Conservation (phyloP, 92 coral and sea anemone genomes). For the Heliopora coerulea region DNA sequence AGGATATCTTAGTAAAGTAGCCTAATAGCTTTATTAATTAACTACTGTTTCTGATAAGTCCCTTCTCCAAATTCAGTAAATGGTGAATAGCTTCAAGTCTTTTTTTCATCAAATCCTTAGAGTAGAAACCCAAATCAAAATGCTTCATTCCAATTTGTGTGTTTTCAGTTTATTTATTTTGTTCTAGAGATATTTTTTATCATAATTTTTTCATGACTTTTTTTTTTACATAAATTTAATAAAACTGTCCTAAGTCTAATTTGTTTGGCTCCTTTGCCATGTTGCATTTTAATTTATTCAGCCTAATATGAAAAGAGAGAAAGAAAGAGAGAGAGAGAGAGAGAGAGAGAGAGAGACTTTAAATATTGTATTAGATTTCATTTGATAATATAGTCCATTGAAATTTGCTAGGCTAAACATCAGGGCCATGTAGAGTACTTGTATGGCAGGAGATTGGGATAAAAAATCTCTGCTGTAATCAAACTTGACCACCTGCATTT, state of each 20-base stretch:
- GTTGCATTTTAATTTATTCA: not conserved
- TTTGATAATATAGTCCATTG: not conserved
- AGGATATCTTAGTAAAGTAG: too few relatives aligned
- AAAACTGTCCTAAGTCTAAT: conserved; percentile 5
- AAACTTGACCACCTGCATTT: conserved; percentile 14
- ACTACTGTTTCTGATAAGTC: not conserved
- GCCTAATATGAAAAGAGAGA: not conserved
- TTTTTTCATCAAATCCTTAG: too few relatives aligned
- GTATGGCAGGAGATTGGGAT: not conserved
- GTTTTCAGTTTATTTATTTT: not conserved
- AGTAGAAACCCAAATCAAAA: not conserved
- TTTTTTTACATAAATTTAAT: not conserved
- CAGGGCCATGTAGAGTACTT: not conserved
- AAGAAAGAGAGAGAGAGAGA: too few relatives aligned
- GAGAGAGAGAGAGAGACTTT: not conserved
- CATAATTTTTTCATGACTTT: conserved; percentile 26
- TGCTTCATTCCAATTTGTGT: not conserved
- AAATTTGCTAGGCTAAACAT: not conserved
- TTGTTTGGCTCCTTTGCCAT: not conserved
- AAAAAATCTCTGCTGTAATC: not conserved
- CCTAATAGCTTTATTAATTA: not conserved
- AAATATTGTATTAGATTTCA: not conserved
- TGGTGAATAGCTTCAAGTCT: too few relatives aligned
- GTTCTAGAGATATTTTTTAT: not conserved
- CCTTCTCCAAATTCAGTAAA: too few relatives aligned